phyloP scores from a whole-genome alignment of 2,113 vertebrate species.

The Brachypodius melanocephalos region DNA sequence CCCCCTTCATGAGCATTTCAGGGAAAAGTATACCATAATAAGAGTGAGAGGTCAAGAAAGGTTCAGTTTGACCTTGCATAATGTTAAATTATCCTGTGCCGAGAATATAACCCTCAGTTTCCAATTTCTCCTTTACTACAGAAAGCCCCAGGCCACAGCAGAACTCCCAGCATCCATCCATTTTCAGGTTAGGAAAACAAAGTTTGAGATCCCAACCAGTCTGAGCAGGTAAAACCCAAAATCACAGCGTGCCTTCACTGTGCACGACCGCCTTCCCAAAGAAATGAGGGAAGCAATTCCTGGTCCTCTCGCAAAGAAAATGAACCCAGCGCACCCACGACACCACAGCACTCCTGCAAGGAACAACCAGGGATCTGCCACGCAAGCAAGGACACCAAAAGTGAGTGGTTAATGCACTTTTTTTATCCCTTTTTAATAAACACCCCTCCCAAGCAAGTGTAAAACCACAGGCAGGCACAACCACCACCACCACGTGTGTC shows the following conservation, averaged over 20 bases:
- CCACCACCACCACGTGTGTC: not conserved
- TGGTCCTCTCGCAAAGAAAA: not conserved
- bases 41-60: not conserved
- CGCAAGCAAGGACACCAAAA: not conserved
- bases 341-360: not conserved
- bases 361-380: not conserved
- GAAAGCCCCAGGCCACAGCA: not conserved
- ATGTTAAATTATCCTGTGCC: not conserved
- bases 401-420: not conserved
- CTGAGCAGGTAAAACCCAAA: accelerated
- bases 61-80: not conserved
- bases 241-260: accelerated
- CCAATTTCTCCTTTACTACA: not conserved
- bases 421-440: not conserved
- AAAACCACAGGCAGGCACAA: not conserved
- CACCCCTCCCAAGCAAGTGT: not conserved
- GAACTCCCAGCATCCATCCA: not conserved
- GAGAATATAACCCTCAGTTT: not conserved
- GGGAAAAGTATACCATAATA: not conserved
- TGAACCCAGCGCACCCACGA: accelerated
- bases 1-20: not conserved
- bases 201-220: not conserved
- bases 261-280: not conserved
- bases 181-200: not conserved
- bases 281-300: not conserved